Base-by-base conservation (phyloP, 2,113 vertebrate species). In the Eudorcas thomsonii region DNA sequence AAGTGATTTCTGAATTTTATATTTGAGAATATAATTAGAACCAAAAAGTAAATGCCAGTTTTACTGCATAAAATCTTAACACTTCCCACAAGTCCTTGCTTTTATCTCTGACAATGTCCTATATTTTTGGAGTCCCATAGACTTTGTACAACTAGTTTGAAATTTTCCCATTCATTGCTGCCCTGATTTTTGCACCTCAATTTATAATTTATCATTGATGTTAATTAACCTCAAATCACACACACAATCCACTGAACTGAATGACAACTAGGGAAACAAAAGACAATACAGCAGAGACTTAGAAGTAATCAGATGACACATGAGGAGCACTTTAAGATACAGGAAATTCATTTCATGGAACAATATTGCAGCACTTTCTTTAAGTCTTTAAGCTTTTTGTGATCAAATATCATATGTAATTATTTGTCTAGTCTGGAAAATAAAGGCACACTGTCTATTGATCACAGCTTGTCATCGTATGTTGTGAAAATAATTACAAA, bases 191-290 rank as follows among this genome's bases (percentile, higher is more conserved):
- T 91, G 17, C 12, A 91, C 45, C 55, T 83, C 19, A 19, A 48
- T 83, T 86, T 96, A 67, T 59, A 93, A 89, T 87, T 92, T 54
- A 84, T 64, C 28, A 43, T 17, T 84, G 50, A 96, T 83, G 86
- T 96, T 97, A 96, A 97, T 94, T 91, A 91, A 84, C 50, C 45
- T 93, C 91, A n/a, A 81, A 33, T 45, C 86, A 60, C 16, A 89
- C 45, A 48, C 9, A 89, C 23, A 93, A 25, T 23, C 33, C 28
- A 74, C 23, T 59, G 25, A 64, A 59, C 39, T 85, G 12, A 85
- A 4, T 86, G 83, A 88, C 48, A 57, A 36, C n/a, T 50, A 19
- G 81, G 36, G 17, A 86, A 71, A 81, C 33, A 80, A 77, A 87
- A 74, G 43, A 84, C 52, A 71, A 71, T 19, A 7, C 1, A 60